These are phyloP conservation scores for Cyphotilapia sp. DNA, from an alignment of 2,113 vertebrate genomes.

Conservation along the genomic window DNA sequence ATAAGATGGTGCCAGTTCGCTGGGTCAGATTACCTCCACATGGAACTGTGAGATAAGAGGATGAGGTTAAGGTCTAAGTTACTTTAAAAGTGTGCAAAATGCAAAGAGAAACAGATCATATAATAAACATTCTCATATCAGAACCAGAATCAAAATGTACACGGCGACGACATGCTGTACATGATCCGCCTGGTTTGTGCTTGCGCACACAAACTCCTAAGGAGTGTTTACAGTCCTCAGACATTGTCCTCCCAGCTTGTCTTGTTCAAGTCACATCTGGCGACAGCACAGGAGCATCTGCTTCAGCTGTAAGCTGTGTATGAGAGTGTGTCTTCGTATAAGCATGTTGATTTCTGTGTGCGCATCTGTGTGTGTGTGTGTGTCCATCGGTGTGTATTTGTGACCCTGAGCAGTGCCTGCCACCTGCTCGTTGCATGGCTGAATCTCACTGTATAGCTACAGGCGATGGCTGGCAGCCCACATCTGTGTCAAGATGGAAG, in stretches of 20 bases:
- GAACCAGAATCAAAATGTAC: background rate
- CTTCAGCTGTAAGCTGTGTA: background rate
- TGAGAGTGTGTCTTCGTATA: background rate
- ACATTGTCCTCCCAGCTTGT: background rate
- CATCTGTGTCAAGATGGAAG: conserved; percentile 40
- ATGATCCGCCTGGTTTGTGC: background rate
- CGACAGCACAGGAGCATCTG: conserved; percentile 43
- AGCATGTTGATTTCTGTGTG: background rate
- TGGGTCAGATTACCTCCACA: conserved; percentile 95
- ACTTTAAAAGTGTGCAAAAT: background rate
- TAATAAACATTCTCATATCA: background rate
- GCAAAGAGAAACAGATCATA: background rate
- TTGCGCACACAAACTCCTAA: background rate
- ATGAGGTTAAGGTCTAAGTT: background rate
- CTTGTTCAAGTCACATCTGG: conserved; percentile 52
- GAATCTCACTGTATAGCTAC: conserved; percentile 14
- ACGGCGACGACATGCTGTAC: background rate
- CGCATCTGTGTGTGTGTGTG: background rate
- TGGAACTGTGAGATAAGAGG: conserved; percentile 74
- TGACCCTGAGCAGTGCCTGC: conserved; percentile 33
- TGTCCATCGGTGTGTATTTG: conserved; percentile 5
- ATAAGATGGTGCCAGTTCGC: conserved; percentile 90
- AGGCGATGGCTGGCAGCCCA: conserved; percentile 38
- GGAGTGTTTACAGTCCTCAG: background rate
- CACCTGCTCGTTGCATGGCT: conserved; percentile 31